These are phyloP conservation scores for Holotrichia oblita DNA, from an alignment of 1,140 invertebrate genomes.

Conservation along the genomic window DNA sequence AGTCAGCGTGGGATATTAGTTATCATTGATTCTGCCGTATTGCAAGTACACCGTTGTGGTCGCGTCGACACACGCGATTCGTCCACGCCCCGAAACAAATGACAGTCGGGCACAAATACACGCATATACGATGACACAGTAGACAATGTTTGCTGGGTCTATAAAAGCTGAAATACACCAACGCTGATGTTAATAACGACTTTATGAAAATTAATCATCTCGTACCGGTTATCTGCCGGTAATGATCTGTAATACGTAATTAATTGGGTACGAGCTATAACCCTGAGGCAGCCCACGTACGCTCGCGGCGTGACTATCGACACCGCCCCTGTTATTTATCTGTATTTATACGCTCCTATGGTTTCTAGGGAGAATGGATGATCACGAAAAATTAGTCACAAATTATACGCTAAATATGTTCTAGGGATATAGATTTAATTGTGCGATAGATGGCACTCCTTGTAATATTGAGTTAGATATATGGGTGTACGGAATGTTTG, in stretches of 20 bases:
- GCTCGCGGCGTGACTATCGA: not conserved
- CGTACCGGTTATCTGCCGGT: constrained; percentile 27
- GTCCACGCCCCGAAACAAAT: constrained; percentile 49
- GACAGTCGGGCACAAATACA: constrained; percentile 42
- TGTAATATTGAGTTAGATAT: not conserved
- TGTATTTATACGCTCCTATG: constrained; percentile 1
- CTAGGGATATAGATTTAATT: not conserved
- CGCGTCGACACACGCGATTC: constrained; percentile 50
- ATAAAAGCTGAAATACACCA: constrained; percentile 39
- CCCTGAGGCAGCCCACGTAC: not conserved
- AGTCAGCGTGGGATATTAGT: constrained; percentile 48
- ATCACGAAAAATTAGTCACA: constrained; percentile 28
- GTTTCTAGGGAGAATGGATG: not conserved
- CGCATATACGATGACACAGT: not conserved
- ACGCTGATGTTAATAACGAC: constrained; percentile 48
- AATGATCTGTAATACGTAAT: constrained; percentile 44
- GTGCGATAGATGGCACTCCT: not conserved
- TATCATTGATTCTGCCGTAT: constrained; percentile 52
- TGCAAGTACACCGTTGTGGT: not conserved
- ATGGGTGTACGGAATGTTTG: no score
- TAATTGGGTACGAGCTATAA: constrained; percentile 8
- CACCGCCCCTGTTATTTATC: not conserved
- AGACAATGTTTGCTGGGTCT: not conserved
- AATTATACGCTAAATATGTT: constrained; percentile 5
- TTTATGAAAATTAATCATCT: constrained; percentile 56